Evolutionary conservation across 2,888 invertebrate species (phyloP), one percentile per base, ranked within the genome.

Genomic region (Acrobeloides nanus): DNA sequence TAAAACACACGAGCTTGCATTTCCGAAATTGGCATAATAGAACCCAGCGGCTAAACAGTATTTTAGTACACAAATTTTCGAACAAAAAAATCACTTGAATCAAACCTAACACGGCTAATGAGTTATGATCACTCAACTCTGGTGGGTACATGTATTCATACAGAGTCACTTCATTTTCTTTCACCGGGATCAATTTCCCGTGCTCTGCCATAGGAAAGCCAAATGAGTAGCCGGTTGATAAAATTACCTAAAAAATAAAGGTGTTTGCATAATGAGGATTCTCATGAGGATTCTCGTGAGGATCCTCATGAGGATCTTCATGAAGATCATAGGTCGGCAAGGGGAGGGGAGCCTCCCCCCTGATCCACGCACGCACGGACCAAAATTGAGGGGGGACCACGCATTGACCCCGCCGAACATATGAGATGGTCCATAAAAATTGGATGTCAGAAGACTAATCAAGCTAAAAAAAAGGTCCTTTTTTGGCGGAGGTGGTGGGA

Each of bases 1-100:
- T 55, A 69, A 34, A 76, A 77, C 56, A 77, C 70, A 6, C 78
- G 66, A 29, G 75, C 74, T 59, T 79, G 79, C 61, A 78, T 61
- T 56, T 79, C 79, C n/a, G 75, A 66, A 1, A 78, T 74, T 0
- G 78, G 78, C 66, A 76, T 74, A n/a, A 79, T 66, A 3, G 77
- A 74, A 7, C 79, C 78, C 15, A 74, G 57, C 0, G 77, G 77
- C 63, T 78, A 75, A 18, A 75, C 57, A 46, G 17, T 17, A 42
- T 17, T 7, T n/a, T 41, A n/a, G 42, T 10, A n/a, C n/a, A 17
- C 15, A 6, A 6, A 29, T 29, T 7, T 8, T 7, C 17, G 8
- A 6, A 39, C n/a, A n/a, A 21, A 2, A 20, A 21, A 46, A 73
- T 66, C 2, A 75, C 72, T 55, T 76, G 77, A 38, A 78, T 73